Evolutionary conservation across 2,888 invertebrate genomes (phyloP).

Genomic region (Heliothis peltigera): DNA sequence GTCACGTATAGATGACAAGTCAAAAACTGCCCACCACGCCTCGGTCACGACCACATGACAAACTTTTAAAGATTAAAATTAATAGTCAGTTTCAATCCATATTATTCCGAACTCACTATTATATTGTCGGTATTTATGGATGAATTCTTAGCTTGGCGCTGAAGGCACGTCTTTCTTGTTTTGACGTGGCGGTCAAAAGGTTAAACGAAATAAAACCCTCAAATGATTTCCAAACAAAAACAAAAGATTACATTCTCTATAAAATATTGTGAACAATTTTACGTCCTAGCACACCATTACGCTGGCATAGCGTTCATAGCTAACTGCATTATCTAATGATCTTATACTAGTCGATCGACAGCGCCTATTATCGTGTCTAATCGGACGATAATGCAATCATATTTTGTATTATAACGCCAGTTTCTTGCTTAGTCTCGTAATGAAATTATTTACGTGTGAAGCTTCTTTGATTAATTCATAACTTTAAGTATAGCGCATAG

Average conservation of each 20-base stretch:
- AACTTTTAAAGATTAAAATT: no score
- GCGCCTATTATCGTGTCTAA: constrained; percentile 45
- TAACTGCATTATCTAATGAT: constrained; percentile 51
- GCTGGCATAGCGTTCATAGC: constrained; percentile 15
- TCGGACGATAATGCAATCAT: constrained; percentile 50
- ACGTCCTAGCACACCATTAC: constrained; percentile 6
- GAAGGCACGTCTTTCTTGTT: no score
- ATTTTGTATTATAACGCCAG: constrained; percentile 46
- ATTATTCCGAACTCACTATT: no score
- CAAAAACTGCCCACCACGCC: no score
- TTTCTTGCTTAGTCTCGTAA: constrained; percentile 31
- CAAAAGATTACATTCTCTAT: background rate
- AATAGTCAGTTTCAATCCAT: no score
- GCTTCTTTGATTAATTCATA: background rate
- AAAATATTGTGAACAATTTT: constrained; percentile 6
- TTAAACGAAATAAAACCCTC: background rate
- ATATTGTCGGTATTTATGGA: no score
- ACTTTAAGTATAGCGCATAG: background rate
- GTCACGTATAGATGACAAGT: no score
- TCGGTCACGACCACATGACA: no score
- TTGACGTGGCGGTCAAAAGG: no score
- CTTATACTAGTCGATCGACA: constrained; percentile 28
- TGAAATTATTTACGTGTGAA: constrained; percentile 45
- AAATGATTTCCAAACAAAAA: background rate
- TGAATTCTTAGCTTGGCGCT: no score